Evolutionary conservation across 30 jellyfish, hydroid and myxozoan species (phyloP).

Genomic region (Aurelia sp.): DNA sequence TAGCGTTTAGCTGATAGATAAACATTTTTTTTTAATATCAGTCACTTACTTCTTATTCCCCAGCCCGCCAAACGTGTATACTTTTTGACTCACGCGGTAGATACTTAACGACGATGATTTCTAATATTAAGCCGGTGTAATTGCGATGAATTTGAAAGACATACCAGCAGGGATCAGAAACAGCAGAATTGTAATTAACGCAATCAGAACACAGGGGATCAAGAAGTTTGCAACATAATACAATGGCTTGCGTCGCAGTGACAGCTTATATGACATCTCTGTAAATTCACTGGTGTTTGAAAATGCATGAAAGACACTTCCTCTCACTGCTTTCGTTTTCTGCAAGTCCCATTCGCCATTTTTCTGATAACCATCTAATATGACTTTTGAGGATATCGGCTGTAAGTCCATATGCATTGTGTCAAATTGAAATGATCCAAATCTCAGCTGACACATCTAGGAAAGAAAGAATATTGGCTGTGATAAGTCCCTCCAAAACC

Average conservation of each 20-base stretch:
- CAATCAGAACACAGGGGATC: conserved; percentile 74
- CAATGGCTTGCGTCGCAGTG: conserved; percentile 72
- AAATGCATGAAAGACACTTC: conserved; percentile 72
- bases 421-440: conserved; percentile 81
- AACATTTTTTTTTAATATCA: too few species aligned
- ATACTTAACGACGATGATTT: too few species aligned
- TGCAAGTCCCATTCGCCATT: conserved; percentile 77
- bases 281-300: conserved; percentile 44
- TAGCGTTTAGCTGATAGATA: too few species aligned
- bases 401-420: conserved; percentile 52
- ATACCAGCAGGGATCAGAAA: conserved; percentile 84
- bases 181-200: conserved; percentile 73
- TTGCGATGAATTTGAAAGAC: background rate
- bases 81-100: too few species aligned
- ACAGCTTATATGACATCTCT: conserved; percentile 56
- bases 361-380: conserved; percentile 2
- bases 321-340: conserved; percentile 33
- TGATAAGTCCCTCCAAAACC: too few species aligned
- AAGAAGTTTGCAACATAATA: conserved; percentile 69
- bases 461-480: background rate
- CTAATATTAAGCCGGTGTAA: too few species aligned
- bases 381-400: conserved; percentile 41
- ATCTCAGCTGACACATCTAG: conserved; percentile 68
- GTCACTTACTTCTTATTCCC: too few species aligned
- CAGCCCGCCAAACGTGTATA: too few species aligned